These are phyloP conservation scores for Choloepus didactylus DNA, from an alignment of 2,797 vertebrate genomes.

Conservation along the genomic window DNA sequence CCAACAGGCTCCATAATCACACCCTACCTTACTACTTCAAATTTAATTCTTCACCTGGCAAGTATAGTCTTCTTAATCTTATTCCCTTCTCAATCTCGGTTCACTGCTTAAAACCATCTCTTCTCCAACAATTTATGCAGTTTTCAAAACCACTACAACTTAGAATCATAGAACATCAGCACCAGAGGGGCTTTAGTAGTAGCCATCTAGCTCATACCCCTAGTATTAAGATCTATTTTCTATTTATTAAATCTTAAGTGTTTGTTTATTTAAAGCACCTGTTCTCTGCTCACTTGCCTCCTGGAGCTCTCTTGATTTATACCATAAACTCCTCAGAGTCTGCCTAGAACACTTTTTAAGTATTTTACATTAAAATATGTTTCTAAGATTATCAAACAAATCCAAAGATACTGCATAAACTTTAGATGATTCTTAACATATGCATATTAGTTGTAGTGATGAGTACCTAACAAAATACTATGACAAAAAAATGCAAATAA, in stretches of 20 bases:
- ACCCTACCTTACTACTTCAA: not conserved
- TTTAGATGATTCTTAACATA: conserved; percentile 47
- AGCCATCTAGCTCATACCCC: not conserved
- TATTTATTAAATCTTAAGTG: not conserved
- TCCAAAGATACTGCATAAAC: not conserved
- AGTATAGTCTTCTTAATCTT: not conserved
- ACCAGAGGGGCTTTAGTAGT: not conserved
- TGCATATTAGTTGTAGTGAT: not conserved
- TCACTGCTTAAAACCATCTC: not conserved
- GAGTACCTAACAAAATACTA: not conserved
- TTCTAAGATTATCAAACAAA: not conserved
- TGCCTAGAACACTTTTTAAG: not conserved
- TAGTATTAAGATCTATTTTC: not conserved
- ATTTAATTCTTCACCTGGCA: conserved; percentile 22
- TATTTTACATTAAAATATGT: not conserved
- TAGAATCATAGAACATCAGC: not conserved
- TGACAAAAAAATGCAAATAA: conserved; percentile 50
- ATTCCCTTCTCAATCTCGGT: not conserved
- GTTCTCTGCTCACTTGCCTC: conserved; percentile 23
- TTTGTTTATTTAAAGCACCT: conserved; percentile 29
- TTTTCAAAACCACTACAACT: not conserved
- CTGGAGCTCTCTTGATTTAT: not conserved
- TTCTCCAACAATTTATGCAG: not conserved
- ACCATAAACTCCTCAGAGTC: not conserved
- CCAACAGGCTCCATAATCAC: conserved; percentile 14